Percentiles rank a stretch among this genome's conserved stretches.
These are phyloP conservation scores for Marcusenius ussheri DNA, from an alignment of 2,113 vertebrate species.

Conservation along the genomic window DNA sequence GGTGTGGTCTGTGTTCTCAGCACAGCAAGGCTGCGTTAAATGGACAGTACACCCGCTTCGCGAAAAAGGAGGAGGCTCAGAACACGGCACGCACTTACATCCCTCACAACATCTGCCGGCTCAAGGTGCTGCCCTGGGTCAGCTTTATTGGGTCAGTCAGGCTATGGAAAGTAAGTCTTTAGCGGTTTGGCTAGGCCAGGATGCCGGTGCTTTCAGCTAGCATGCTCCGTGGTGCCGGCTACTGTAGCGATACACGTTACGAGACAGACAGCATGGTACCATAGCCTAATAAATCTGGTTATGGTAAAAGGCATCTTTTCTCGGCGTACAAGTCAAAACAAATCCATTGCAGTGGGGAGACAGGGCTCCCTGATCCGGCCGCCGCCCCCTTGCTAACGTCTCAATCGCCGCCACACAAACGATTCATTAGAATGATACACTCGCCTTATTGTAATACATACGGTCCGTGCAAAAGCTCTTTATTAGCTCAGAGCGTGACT, in stretches of 20 bases:
- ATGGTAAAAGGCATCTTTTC: constrained; percentile 22
- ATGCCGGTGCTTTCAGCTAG: background rate
- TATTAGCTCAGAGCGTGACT: constrained; percentile 50
- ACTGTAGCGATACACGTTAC: constrained; percentile 25
- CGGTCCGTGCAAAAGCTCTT: constrained; percentile 46
- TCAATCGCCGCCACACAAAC: constrained; percentile 22
- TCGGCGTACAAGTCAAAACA: constrained; percentile 36
- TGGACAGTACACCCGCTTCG: background rate
- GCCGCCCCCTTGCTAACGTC: background rate
- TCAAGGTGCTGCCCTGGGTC: background rate
- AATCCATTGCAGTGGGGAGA: constrained; percentile 49
- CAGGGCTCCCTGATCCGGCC: constrained; percentile 35
- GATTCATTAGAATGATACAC: constrained; percentile 48
- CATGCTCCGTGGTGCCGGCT: background rate
- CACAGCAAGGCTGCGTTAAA: background rate
- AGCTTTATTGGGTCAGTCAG: background rate
- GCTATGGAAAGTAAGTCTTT: background rate
- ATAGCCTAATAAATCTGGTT: constrained; percentile 30
- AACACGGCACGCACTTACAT: background rate
- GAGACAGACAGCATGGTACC: constrained; percentile 16
- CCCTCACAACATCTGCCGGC: background rate
- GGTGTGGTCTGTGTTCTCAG: background rate
- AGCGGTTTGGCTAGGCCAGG: background rate
- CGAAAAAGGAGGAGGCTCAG: background rate
- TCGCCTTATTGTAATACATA: constrained; percentile 50